Conservation (phyloP, 2,888 invertebrate species). For the Nesidiocoris tenuis region DNA sequence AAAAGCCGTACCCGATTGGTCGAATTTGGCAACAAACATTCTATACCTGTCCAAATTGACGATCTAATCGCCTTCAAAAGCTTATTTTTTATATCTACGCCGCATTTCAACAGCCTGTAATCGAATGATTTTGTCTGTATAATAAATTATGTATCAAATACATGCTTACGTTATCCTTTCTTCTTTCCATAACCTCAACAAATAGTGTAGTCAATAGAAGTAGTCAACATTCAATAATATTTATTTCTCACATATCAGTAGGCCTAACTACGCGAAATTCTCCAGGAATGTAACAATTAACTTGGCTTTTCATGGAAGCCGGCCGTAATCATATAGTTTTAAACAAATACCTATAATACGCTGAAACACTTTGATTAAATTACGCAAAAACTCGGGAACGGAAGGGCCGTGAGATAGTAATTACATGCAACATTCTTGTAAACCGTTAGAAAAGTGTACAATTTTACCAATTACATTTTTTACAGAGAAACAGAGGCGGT, state of each 20-base stretch:
- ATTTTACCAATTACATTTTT: no score
- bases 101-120: no score
- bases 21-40: constrained; percentile 63
- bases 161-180: no score
- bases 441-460: background rate
- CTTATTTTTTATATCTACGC: no score
- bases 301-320: constrained; percentile 28
- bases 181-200: no score
- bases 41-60: constrained; percentile 45
- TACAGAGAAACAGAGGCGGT: no score
- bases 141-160: no score
- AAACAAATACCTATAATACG: constrained; percentile 35
- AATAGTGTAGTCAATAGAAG: no score
- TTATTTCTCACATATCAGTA: constrained; percentile 32
- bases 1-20: constrained; percentile 80
- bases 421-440: background rate
- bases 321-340: constrained; percentile 4
- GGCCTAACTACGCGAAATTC: constrained; percentile 38
- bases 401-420: background rate
- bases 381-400: constrained; percentile 11
- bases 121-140: no score
- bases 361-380: constrained; percentile 24
- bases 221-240: constrained; percentile 33
- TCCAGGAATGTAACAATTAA: constrained; percentile 42
- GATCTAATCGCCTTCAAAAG: constrained; percentile 15